These are phyloP conservation scores for Furcula furcula DNA, from an alignment of 2,888 invertebrate species.

Conservation along the genomic window DNA sequence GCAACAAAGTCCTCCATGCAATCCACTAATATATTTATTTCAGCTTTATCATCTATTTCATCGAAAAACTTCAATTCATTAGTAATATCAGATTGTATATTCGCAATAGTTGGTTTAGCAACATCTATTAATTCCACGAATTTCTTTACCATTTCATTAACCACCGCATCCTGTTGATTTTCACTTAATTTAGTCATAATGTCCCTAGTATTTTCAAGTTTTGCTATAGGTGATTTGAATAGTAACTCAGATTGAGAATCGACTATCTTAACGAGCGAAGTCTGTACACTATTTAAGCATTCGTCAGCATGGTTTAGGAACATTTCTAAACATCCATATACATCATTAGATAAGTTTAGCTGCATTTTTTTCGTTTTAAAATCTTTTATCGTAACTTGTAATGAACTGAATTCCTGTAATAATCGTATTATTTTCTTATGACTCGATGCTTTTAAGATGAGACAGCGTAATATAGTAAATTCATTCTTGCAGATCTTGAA, in stretches of 20 bases:
- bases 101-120: constrained; percentile 33
- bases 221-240: constrained; percentile 41
- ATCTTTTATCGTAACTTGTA: constrained; percentile 44
- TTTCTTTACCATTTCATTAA: constrained; percentile 15
- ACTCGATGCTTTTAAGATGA: constrained; percentile 50
- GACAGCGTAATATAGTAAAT: constrained; percentile 52
- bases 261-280: constrained; percentile 47
- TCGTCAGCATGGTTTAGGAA: constrained; percentile 50
- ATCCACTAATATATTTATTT: constrained; percentile 28
- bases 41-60: constrained; percentile 6
- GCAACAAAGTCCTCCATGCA: constrained; percentile 39
- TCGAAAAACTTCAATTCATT: constrained; percentile 39
- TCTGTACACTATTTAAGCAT: constrained; percentile 45
- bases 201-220: constrained; percentile 33
- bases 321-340: constrained; percentile 38
- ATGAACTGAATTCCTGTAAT: constrained; percentile 54
- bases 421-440: constrained; percentile 63
- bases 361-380: constrained; percentile 44
- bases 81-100: constrained; percentile 31
- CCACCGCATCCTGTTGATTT: constrained; percentile 17
- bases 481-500: constrained; percentile 56
- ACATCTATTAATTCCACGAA: constrained; percentile 31
- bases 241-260: constrained; percentile 48
- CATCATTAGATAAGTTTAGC: constrained; percentile 41
- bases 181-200: constrained; percentile 21